These are phyloP conservation scores for Drosophila parabipectinata DNA, from an alignment of 1,140 invertebrate genomes.

Conservation along the genomic window DNA sequence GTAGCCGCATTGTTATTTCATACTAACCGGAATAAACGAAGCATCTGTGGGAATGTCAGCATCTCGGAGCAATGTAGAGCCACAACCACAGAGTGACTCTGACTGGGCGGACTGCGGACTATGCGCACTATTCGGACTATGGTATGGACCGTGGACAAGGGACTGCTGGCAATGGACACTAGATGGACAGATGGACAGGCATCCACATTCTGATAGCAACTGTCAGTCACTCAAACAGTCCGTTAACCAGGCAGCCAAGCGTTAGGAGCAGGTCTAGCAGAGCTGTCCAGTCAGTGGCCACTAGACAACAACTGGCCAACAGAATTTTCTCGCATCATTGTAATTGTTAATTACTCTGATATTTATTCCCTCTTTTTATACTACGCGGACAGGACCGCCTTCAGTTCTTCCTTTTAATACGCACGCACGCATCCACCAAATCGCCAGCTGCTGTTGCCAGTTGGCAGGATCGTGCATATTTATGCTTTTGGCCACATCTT, in stretches of 20 bases:
- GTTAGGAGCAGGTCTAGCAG: slow-evolving; percentile 28
- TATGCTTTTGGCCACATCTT: slow-evolving; percentile 64
- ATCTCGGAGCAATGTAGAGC: slow-evolving; percentile 22
- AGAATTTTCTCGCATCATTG: slow-evolving; percentile 66
- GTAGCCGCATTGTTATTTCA: slow-evolving; percentile 35
- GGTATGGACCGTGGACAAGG: not conserved
- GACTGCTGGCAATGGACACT: slow-evolving; percentile 2
- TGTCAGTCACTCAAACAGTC: slow-evolving; percentile 74
- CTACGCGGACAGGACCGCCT: not conserved
- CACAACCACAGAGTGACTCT: slow-evolving; percentile 24
- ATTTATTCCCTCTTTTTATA: slow-evolving; percentile 37
- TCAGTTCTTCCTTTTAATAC: slow-evolving; percentile 10
- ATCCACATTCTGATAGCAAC: slow-evolving; percentile 59
- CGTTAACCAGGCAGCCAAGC: slow-evolving; percentile 65
- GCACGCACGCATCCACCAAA: slow-evolving; percentile 54
- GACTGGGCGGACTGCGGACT: not conserved
- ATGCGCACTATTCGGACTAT: not conserved
- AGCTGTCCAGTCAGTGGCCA: slow-evolving; percentile 8
- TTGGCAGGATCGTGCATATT: slow-evolving; percentile 61
- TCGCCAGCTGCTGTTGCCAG: slow-evolving; percentile 54
- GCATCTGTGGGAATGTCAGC: slow-evolving; percentile 31
- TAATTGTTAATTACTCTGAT: slow-evolving; percentile 78
- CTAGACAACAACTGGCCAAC: not conserved
- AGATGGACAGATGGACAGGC: slow-evolving; percentile 25
- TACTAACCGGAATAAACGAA: slow-evolving; percentile 11